A percentile compares a stretch with the other conserved stretches of the same genome.
Conservation (phyloP, 2,113 vertebrate genomes). For the Cynocephalus volans region DNA sequence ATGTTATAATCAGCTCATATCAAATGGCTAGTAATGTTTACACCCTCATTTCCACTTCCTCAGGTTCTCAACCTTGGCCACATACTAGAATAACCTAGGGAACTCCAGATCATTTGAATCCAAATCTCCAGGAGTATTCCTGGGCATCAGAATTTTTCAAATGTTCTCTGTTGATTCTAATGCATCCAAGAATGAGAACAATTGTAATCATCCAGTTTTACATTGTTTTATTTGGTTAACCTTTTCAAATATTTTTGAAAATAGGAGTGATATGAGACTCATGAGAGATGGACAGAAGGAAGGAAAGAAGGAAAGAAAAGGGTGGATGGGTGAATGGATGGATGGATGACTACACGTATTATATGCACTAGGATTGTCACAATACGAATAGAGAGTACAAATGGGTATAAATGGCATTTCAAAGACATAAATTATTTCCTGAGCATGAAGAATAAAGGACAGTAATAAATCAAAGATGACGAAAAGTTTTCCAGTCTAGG, state of each 20-base stretch:
- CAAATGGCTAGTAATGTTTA: background rate
- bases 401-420: background rate
- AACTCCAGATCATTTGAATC: background rate
- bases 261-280: background rate
- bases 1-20: background rate
- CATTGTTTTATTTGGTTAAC: background rate
- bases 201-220: background rate
- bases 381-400: background rate
- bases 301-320: background rate
- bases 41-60: background rate
- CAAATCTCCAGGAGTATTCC: background rate
- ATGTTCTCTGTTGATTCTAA: slow-evolving; percentile 12
- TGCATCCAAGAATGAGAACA: background rate
- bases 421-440: background rate
- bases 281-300: background rate
- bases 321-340: too few species aligned
- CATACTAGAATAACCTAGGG: background rate
- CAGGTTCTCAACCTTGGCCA: background rate
- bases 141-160: background rate
- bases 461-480: background rate
- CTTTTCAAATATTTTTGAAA: background rate
- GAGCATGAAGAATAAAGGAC: background rate
- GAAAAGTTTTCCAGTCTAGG: background rate
- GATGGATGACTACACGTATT: background rate
- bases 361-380: background rate